Evolutionary conservation across 2,797 vertebrate species (phyloP).

Genomic region (Eleutherodactylus coqui): DNA sequence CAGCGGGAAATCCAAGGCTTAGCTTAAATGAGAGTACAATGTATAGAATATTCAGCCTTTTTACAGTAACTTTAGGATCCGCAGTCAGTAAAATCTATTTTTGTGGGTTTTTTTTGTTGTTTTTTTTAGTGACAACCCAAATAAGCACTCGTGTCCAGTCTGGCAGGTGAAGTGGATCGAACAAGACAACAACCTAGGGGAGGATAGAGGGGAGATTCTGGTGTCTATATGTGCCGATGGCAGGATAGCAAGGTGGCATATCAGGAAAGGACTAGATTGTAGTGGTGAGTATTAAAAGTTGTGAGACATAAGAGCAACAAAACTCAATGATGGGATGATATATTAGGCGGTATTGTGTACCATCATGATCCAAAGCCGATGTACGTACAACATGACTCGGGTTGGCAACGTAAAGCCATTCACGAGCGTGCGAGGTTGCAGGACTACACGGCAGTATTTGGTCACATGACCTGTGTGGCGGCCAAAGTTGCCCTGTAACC

Average conservation of each 20-base stretch:
- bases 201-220: constrained; percentile 80
- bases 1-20: neutral
- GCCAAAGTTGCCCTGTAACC: too few species aligned
- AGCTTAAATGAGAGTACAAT: neutral
- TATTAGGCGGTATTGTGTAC: too few species aligned
- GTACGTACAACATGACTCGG: too few species aligned
- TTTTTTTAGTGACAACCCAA: constrained; percentile 76
- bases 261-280: constrained; percentile 82
- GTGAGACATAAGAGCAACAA: neutral
- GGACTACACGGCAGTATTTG: too few species aligned
- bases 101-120: too few species aligned
- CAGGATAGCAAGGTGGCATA: constrained; percentile 83
- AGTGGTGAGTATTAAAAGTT: constrained; percentile 76
- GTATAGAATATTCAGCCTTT: neutral
- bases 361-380: too few species aligned
- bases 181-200: constrained; percentile 75
- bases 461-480: too few species aligned
- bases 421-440: too few species aligned
- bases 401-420: too few species aligned
- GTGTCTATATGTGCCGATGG: constrained; percentile 88
- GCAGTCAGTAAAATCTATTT: neutral
- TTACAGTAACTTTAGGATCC: neutral
- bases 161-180: constrained; percentile 89
- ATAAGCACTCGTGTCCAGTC: constrained; percentile 82
- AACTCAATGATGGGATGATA: neutral